Percentiles rank a stretch among this genome's conserved stretches.
Evolutionary conservation across 2,113 vertebrate genomes (phyloP).

Genomic region (Ophthalmolycus amberensis): DNA sequence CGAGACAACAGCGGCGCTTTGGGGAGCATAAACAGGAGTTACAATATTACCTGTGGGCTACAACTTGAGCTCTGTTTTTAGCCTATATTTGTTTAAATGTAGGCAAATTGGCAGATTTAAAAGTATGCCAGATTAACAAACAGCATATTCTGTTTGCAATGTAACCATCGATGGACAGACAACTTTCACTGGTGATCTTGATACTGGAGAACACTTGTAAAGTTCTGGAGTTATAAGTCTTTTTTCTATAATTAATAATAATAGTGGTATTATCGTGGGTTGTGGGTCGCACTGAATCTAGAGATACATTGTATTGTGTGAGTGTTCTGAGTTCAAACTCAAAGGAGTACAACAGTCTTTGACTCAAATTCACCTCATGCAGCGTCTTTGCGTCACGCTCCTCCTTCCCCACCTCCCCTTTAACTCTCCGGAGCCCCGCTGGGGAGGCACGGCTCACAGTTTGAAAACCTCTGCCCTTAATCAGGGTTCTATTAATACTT

Average conservation of each 20-base stretch:
- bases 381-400: neutral
- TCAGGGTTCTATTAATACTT: neutral
- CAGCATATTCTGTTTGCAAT: neutral
- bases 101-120: neutral
- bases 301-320: neutral
- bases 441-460: neutral
- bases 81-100: neutral
- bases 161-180: neutral
- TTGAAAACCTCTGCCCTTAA: neutral
- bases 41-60: too few species aligned
- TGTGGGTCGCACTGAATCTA: neutral
- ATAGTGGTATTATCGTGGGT: neutral
- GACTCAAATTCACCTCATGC: neutral
- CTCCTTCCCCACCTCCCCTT: neutral
- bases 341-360: too few species aligned
- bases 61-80: neutral
- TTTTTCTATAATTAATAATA: neutral
- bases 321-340: neutral
- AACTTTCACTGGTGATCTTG: neutral
- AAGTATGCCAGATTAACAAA: neutral
- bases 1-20: neutral
- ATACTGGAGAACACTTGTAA: neutral
- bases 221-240: neutral
- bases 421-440: neutral
- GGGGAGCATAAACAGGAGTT: neutral